Evolutionary conservation across 2,888 invertebrate genomes (phyloP).

Genomic region (Xestia sexstrigata): DNA sequence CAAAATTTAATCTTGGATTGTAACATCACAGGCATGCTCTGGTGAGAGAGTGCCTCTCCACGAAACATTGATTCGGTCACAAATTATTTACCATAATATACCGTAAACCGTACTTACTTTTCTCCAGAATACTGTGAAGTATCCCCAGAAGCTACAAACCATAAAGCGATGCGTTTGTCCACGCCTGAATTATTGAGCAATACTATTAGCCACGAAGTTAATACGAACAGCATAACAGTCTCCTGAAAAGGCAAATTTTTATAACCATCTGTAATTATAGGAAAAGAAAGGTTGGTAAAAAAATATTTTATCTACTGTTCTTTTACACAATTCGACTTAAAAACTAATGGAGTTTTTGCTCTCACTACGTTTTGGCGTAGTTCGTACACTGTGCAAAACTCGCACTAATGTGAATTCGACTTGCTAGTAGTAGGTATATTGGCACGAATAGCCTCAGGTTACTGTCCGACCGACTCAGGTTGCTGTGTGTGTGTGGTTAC

Average conservation of each 20-base stretch:
- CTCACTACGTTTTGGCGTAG: no score
- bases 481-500: no score
- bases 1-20: background rate
- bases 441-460: no score
- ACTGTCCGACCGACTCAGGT: no score
- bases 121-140: slow-evolving; percentile 71
- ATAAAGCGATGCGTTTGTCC: slow-evolving; percentile 78
- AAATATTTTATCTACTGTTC: no score
- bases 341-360: no score
- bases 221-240: slow-evolving; percentile 72
- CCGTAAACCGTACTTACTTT: slow-evolving; percentile 73
- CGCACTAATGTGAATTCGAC: no score
- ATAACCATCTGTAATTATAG: background rate
- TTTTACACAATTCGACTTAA: no score
- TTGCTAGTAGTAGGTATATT: no score
- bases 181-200: slow-evolving; percentile 79
- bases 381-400: no score
- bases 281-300: background rate
- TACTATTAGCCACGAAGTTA: slow-evolving; percentile 76
- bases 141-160: slow-evolving; percentile 75
- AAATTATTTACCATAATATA: background rate
- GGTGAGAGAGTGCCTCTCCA: no score
- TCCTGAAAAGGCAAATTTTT: slow-evolving; percentile 74
- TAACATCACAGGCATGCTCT: background rate
- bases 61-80: background rate